Conservation (phyloP, 2,113 vertebrate species). For the Tachysurus vachellii region DNA sequence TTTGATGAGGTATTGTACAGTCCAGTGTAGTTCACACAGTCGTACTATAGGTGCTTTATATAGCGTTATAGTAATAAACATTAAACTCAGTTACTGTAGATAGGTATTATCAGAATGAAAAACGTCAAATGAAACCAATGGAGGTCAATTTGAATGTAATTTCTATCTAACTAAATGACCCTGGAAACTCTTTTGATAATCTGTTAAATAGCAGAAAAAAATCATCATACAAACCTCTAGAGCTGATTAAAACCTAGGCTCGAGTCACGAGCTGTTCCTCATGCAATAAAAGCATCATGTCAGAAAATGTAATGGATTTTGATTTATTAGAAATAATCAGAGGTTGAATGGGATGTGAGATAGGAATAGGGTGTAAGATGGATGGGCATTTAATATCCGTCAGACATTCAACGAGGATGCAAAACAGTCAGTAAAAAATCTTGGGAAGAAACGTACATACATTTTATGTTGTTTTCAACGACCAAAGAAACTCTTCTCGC, state of each 20-base stretch:
- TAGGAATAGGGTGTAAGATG: no score
- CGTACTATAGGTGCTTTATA: not conserved
- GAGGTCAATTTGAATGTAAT: not conserved
- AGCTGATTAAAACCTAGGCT: no score
- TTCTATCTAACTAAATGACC: not conserved
- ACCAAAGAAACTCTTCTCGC: not conserved
- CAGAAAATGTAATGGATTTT: not conserved
- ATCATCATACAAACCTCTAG: no score
- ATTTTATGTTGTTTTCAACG: not conserved
- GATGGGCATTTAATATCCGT: not conserved
- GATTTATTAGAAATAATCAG: not conserved
- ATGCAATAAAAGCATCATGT: no score
- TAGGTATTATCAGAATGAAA: not conserved
- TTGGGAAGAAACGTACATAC: no score
- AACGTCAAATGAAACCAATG: not conserved
- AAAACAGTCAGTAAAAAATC: no score
- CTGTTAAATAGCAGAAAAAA: no score
- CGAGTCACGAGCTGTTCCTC: no score
- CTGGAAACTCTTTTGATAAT: no score
- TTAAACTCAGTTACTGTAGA: not conserved
- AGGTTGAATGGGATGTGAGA: not conserved
- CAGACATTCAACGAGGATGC: no score
- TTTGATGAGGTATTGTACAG: no score
- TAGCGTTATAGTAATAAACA: not conserved
- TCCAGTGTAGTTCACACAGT: no score